Evolutionary conservation across 2,113 vertebrate species (phyloP), one percentile per base, ranked within the genome.

Genomic region (Stomatorhinus ivindoensis): DNA sequence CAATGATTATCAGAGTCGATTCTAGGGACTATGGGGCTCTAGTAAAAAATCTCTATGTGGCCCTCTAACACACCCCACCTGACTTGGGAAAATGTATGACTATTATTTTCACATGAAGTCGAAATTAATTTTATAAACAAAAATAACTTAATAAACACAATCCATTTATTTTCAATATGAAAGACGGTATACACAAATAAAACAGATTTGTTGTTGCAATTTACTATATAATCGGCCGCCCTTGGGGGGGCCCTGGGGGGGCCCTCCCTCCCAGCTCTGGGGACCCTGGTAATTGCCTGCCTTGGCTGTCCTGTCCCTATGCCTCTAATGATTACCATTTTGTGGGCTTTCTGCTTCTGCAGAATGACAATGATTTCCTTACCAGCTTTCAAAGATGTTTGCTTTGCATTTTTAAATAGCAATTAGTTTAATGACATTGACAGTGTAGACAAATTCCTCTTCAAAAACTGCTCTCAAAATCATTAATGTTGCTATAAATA

Each of bases 331-430:
- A 27, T 69, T 69, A 31, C n/a, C n/a, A 69, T 69, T 80, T 42
- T 19, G 17, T 39, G 39, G 31, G 15, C 73, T 39, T 80, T 42
- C 35, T 6, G 6, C 73, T 19, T 80, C 31, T 19, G 73, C 31
- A 15, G 35, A 8, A 80, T 80, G 31, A 27, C 31, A 39, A 11
- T 80, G 73, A 39, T 80, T 80, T 80, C 73, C 35, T 44, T 86
- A 86, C 55, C 83, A 86, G 83, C 83, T n/a, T 46, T 86, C 61
- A 48, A 83, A 83, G 80, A 83, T 83, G 35, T 44, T 83, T 39
- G 80, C n/a, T 85, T 47, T 47, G 35, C 11, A 47, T 85, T 48
- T 80, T 80, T 42, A 42, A 80, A 80, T 42, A 80, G 13, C 73
- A 80, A 80, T 80, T 35, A 80, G 73, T 80, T 8, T 80, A 80